These are phyloP conservation scores for Orchestes rusci DNA, from an alignment of 2,888 invertebrate genomes.

Conservation along the genomic window DNA sequence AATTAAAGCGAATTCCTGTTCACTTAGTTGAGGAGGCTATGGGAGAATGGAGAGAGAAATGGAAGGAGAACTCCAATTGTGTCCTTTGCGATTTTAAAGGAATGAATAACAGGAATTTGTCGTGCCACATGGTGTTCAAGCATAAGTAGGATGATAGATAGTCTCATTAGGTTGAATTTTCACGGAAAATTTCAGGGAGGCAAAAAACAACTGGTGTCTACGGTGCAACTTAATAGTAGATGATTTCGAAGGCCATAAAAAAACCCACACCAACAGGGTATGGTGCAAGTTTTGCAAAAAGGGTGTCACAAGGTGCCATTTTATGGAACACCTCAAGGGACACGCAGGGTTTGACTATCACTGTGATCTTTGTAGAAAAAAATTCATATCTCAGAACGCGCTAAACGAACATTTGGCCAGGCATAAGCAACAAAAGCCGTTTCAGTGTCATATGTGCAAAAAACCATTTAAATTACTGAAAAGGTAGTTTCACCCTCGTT, in stretches of 20 bases:
- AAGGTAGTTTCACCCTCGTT: constrained; percentile 7
- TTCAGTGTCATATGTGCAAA: constrained; percentile 23
- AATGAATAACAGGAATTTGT: constrained; percentile 22
- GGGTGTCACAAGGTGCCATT: constrained; percentile 18
- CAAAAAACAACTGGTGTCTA: constrained; percentile 23
- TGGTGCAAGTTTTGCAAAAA: constrained; percentile 26
- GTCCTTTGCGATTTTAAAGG: constrained; percentile 25
- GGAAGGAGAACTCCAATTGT: constrained; percentile 21
- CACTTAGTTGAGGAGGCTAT: constrained; percentile 17
- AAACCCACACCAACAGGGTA: constrained; percentile 20
- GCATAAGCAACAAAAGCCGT: constrained; percentile 21
- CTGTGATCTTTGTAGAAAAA: constrained; percentile 15
- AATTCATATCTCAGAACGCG: constrained; percentile 20
- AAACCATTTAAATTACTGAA: constrained; percentile 24
- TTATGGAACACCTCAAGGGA: constrained; percentile 26
- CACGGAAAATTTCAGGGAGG: constrained; percentile 23
- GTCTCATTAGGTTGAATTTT: too few species aligned
- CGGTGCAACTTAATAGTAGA: constrained; percentile 25
- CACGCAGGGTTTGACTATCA: constrained; percentile 19
- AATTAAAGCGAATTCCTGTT: constrained; percentile 15
- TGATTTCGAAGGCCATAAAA: constrained; percentile 24
- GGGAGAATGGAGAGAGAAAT: constrained; percentile 18
- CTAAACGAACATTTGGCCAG: constrained; percentile 19
- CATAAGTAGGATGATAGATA: constrained; percentile 21
- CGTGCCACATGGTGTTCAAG: constrained; percentile 24